Evolutionary conservation across 2,888 invertebrate species (phyloP).

Genomic region (Lithophane leautieri): DNA sequence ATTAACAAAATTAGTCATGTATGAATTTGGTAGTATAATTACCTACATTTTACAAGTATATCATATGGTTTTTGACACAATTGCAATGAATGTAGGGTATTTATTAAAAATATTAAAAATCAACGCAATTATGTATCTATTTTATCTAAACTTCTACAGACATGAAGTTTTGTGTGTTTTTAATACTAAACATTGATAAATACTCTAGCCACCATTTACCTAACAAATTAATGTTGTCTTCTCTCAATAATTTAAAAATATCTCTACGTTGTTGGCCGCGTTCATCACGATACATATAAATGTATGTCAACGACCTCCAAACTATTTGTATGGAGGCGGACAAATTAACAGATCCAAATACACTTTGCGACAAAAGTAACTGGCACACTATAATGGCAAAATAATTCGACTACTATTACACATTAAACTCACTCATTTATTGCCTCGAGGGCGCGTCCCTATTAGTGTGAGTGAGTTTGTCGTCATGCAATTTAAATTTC

Average conservation of each 20-base stretch:
- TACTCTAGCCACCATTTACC: neutral
- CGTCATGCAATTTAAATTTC: slow-evolving; percentile 17
- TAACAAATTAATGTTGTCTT: neutral
- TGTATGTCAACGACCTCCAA: slow-evolving; percentile 57
- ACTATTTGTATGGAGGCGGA: slow-evolving; percentile 42
- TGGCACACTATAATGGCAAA: slow-evolving; percentile 29
- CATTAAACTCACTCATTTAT: slow-evolving; percentile 16
- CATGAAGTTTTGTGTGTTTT: neutral
- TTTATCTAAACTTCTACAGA: neutral
- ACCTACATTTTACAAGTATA: neutral
- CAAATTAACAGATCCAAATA: slow-evolving; percentile 43
- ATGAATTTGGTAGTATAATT: neutral
- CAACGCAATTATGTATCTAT: neutral
- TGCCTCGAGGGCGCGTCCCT: neutral
- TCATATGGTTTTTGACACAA: slow-evolving; percentile 1
- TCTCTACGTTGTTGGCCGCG: neutral
- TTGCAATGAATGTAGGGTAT: neutral
- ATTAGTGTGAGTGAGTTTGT: slow-evolving; percentile 24
- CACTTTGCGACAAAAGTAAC: slow-evolving; percentile 19
- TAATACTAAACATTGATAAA: neutral
- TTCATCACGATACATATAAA: slow-evolving; percentile 30
- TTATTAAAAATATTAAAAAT: neutral
- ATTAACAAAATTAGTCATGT: slow-evolving; percentile 12
- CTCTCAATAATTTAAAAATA: slow-evolving; percentile 20
- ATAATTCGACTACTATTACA: slow-evolving; percentile 8